These are phyloP conservation scores for Coranthus polyacanthus DNA, from an alignment of 2,797 vertebrate genomes.

Conservation along the genomic window DNA sequence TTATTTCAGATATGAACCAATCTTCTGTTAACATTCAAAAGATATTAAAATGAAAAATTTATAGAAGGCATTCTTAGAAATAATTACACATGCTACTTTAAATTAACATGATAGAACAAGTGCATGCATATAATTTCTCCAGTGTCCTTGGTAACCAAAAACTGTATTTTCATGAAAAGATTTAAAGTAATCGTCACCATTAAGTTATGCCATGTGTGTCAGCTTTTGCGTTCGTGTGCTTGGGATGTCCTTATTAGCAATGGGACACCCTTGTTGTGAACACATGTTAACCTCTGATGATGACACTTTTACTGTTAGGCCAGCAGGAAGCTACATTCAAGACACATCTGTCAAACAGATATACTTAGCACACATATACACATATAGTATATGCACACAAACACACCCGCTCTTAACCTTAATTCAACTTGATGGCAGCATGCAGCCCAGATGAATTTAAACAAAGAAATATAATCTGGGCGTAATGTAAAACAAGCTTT, in stretches of 20 bases:
- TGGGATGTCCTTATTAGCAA: constrained; percentile 38
- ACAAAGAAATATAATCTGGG: constrained; percentile 57
- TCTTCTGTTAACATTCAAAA: not conserved
- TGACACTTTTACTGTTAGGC: constrained; percentile 63
- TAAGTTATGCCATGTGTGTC: not conserved
- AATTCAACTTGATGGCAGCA: constrained; percentile 64
- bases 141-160: not conserved
- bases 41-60: not conserved
- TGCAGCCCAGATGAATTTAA: constrained; percentile 52
- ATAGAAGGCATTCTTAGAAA: not conserved
- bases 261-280: constrained; percentile 28
- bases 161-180: not conserved
- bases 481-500: constrained; percentile 66
- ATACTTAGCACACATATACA: constrained; percentile 9
- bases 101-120: not conserved
- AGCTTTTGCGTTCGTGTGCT: constrained; percentile 1
- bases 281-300: constrained; percentile 45
- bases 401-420: constrained; percentile 42
- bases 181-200: not conserved
- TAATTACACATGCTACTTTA: not conserved
- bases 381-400: constrained; percentile 18
- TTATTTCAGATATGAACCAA: constrained; percentile 10
- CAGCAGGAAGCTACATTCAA: constrained; percentile 57
- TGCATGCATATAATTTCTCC: no score
- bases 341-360: constrained; percentile 63